Evolutionary conservation across 2,888 invertebrate species (phyloP).

Genomic region (Drepana falcataria): DNA sequence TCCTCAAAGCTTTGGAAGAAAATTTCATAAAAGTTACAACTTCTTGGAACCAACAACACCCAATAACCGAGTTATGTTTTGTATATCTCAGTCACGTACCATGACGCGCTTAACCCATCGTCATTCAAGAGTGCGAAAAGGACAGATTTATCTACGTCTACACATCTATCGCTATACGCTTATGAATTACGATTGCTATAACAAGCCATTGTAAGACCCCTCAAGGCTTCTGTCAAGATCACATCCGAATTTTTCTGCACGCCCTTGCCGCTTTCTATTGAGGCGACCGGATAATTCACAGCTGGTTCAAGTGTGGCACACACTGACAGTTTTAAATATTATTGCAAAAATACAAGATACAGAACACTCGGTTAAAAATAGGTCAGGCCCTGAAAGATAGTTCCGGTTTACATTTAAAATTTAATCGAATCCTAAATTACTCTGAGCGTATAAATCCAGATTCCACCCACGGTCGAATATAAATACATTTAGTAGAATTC

Average conservation of each 20-base stretch:
- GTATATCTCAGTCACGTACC: no score
- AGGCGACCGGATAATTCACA: slow-evolving; percentile 11
- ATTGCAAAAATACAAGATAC: background rate
- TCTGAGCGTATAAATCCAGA: background rate
- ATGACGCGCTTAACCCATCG: no score
- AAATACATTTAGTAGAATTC: no score
- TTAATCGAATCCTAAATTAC: background rate
- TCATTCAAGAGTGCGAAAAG: no score
- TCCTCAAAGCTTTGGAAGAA: no score
- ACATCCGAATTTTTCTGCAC: slow-evolving; percentile 18
- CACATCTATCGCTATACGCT: no score
- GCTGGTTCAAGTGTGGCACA: background rate
- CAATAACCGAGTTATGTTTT: no score
- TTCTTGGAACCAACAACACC: no score
- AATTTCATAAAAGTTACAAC: no score
- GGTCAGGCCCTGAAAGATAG: background rate
- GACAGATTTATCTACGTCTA: no score
- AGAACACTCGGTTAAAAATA: background rate
- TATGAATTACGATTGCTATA: no score
- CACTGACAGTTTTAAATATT: background rate
- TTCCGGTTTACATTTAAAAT: background rate
- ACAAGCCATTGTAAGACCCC: background rate
- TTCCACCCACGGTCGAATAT: background rate
- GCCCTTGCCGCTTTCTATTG: slow-evolving; percentile 34
- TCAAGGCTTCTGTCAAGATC: slow-evolving; percentile 20